Base-by-base conservation (phyloP, 1,140 invertebrate genomes). In the Trichonephila clavata region DNA sequence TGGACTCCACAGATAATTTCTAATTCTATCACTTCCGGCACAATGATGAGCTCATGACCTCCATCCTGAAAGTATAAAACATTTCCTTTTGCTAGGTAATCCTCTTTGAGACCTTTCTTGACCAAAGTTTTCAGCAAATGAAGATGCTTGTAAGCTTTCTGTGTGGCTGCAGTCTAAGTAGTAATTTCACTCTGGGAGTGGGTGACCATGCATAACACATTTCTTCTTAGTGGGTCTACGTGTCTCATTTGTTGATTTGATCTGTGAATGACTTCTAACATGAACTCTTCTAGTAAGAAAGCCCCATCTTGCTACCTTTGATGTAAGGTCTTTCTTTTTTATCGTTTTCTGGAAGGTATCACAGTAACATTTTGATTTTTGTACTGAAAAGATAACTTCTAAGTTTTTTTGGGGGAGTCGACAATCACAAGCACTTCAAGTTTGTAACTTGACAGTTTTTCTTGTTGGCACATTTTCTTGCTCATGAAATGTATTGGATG, bases 321-420 rank as follows among this genome's bases (percentile, higher is more conserved):
- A 77, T 24, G 3, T 50, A 1, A 2, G 86, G 24, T 8, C 87
- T 86, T 80, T 68, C 50, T 27, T 92, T 94, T 10, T 32, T 2
- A 94, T 71, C 20, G 87, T 89, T 20, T 71, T 57, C 57, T 90
- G 60, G 14, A 94, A 61, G 7, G 93, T 88, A 39, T 77, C 77
- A 84, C 81, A 92, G 57, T 94, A 20, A 94, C 50, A n/a, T 84
- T 16, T 63, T 88, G 6, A 81, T 27, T 86, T 94, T 89, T 27
- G 43, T 68, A 6, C 27, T 80, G 21, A 86, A 71, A 3, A 92
- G 32, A 10, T 90, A 93, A 27, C 43, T 81, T 39, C 90, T 4
- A 60, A 39, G 32, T 39, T 39, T 92, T 92, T 16, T 94, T 86
- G 16, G 87, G n/a, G 7, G 94, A 65, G 0, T 77, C 27, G 0